These are phyloP conservation scores for Limnodromus scolopaceus DNA, from an alignment of 2,797 vertebrate genomes.

Conservation along the genomic window DNA sequence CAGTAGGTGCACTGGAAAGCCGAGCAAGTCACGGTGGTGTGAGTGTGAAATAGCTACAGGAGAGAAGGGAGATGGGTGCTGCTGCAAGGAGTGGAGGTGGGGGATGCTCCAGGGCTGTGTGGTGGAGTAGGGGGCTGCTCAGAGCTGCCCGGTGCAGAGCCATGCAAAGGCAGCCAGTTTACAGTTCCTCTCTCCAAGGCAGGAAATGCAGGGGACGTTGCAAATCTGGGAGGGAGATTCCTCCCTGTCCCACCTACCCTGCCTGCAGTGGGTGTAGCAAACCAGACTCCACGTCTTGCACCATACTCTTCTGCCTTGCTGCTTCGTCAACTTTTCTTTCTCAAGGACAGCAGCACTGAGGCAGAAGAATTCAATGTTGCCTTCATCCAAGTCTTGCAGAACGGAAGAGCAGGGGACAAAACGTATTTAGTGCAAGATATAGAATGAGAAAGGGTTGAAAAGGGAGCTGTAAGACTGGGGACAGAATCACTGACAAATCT, in stretches of 20 bases:
- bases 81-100: background rate
- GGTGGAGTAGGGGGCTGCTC: background rate
- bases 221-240: background rate
- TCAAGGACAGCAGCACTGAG: background rate
- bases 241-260: background rate
- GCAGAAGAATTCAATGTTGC: background rate
- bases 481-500: background rate
- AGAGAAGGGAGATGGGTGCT: background rate
- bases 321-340: background rate
- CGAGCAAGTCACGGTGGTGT: background rate
- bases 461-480: background rate
- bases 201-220: background rate
- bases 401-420: background rate
- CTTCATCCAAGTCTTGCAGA: background rate
- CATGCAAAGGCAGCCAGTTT: background rate
- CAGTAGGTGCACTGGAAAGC: background rate
- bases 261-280: background rate
- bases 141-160: background rate
- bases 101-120: background rate
- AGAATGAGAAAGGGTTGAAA: background rate
- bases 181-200: background rate
- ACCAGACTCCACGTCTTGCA: background rate
- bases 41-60: accelerated
- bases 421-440: background rate
- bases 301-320: background rate